A percentile compares a stretch with the other conserved stretches of the same genome.
Evolutionary conservation across 2,113 vertebrate species (phyloP).

Genomic region (Dicerorhinus sumatrensis): DNA sequence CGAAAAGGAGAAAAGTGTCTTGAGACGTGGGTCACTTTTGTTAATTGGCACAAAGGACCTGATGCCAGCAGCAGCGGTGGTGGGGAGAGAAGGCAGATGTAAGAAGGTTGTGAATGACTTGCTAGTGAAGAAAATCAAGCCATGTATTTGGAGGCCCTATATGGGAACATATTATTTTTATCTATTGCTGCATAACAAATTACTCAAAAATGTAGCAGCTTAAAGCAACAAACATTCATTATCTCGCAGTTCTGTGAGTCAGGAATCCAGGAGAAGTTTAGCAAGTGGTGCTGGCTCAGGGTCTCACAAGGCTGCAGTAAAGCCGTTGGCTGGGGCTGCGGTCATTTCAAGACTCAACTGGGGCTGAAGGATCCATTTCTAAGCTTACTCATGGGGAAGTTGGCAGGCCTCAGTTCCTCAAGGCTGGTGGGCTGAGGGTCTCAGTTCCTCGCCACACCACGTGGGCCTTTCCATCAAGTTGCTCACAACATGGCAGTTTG

Average conservation of each 20-base stretch:
- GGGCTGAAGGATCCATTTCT: neutral
- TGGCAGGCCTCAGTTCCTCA: neutral
- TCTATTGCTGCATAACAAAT: slow-evolving; percentile 9
- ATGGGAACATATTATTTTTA: neutral
- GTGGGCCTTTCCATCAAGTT: neutral
- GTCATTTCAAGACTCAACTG: too few relatives aligned
- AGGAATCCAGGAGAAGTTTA: neutral
- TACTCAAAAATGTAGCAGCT: neutral
- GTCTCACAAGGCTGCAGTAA: neutral
- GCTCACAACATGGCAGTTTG: neutral
- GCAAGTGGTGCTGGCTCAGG: neutral
- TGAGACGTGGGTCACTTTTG: neutral
- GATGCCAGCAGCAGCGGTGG: neutral
- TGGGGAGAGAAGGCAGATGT: neutral
- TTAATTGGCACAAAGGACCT: neutral
- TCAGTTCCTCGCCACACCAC: neutral
- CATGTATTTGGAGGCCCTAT: neutral
- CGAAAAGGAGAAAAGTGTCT: neutral
- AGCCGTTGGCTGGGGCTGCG: neutral
- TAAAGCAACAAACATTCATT: neutral
- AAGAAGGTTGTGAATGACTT: neutral
- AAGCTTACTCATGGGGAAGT: neutral
- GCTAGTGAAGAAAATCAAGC: neutral
- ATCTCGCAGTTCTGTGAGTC: neutral
- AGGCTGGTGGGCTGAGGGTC: neutral